These are phyloP conservation scores for Hirtodrosophila trivittata DNA, from an alignment of 2,888 invertebrate species.

Conservation along the genomic window DNA sequence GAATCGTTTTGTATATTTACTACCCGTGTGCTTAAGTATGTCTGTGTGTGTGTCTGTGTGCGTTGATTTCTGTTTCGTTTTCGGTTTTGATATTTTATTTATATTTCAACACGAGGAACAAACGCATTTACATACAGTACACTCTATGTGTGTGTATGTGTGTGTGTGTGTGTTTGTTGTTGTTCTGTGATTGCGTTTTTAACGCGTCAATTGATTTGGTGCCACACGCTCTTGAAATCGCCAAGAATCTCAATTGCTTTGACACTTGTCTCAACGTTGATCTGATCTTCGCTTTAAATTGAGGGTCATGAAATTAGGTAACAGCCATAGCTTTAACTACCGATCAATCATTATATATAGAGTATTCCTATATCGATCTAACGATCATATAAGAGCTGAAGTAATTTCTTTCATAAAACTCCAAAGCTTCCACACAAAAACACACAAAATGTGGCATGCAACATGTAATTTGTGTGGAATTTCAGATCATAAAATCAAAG, in stretches of 20 bases:
- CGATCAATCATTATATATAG: no score
- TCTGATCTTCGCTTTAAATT: constrained; percentile 6
- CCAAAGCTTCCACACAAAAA: no score
- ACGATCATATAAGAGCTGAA: no score
- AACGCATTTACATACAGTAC: constrained; percentile 73
- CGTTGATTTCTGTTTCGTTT: constrained; percentile 29
- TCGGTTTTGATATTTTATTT: constrained; percentile 46
- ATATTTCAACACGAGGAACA: constrained; percentile 61
- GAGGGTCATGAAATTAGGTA: constrained; percentile 44
- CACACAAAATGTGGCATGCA: neutral
- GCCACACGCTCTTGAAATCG: constrained; percentile 44
- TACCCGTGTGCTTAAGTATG: constrained; percentile 8
- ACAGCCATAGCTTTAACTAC: constrained; percentile 21
- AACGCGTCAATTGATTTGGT: constrained; percentile 54
- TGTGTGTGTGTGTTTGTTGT: constrained; percentile 2
- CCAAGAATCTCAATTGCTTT: constrained; percentile 61
- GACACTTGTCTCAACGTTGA: constrained; percentile 39
- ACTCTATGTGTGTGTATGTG: constrained; percentile 12
- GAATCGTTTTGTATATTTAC: no score
- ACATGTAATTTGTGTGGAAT: constrained; percentile 21
- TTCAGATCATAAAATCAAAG: constrained; percentile 39
- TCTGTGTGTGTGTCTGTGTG: constrained; percentile 14
- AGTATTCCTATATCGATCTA: no score
- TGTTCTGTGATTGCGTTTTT: constrained; percentile 31
- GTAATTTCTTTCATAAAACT: no score